These are phyloP conservation scores for Turnix velox DNA, from an alignment of 2,113 vertebrate species.

Conservation along the genomic window DNA sequence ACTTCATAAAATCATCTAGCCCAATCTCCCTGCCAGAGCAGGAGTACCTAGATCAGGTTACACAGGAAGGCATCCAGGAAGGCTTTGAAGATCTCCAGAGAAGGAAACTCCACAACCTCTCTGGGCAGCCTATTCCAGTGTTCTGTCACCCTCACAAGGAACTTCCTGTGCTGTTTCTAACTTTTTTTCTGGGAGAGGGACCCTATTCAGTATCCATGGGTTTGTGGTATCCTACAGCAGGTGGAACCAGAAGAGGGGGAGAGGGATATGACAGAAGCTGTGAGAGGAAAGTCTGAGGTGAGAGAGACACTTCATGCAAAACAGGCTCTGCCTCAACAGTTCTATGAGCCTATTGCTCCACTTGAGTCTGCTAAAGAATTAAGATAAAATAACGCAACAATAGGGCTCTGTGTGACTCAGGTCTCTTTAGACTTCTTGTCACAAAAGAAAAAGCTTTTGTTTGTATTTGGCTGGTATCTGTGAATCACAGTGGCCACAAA, in stretches of 20 bases:
- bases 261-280: too few relatives aligned
- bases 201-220: neutral
- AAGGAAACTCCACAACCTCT: too few relatives aligned
- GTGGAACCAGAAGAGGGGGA: neutral
- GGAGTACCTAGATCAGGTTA: too few relatives aligned
- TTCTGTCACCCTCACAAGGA: too few relatives aligned
- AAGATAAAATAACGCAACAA: slow-evolving; percentile 14
- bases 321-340: neutral
- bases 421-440: too few relatives aligned
- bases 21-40: too few relatives aligned
- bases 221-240: neutral
- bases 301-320: neutral
- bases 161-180: accelerated
- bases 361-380: neutral
- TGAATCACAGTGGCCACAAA: neutral
- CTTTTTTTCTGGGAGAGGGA: neutral
- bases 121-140: too few relatives aligned
- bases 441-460: slow-evolving; percentile 28
- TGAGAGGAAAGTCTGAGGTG: neutral
- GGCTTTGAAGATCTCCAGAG: too few relatives aligned
- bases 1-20: too few relatives aligned
- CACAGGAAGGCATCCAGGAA: too few relatives aligned
- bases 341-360: neutral
- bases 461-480: slow-evolving; percentile 5
- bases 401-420: slow-evolving; percentile 4